phyloP scores from a whole-genome alignment of 53 echinoderm and acorn worm species.

The Mesocentrotus franciscanus region DNA sequence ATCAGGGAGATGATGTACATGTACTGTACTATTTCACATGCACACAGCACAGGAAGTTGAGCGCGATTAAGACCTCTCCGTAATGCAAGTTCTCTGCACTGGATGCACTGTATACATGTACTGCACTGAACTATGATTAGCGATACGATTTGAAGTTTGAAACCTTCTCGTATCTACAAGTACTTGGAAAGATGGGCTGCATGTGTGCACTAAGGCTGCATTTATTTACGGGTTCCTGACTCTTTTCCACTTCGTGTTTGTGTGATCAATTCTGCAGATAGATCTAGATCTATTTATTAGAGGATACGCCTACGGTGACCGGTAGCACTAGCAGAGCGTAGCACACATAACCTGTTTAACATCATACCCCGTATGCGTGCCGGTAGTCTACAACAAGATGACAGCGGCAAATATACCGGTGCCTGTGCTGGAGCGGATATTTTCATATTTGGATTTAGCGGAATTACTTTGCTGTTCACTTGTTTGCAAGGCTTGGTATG shows the following conservation, averaged over 20 bases:
- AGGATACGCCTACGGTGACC: too few species aligned
- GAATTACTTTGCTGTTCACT: slow-evolving; percentile 90
- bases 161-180: not conserved
- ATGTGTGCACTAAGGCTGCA: not conserved
- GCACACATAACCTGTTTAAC: too few species aligned
- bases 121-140: too few species aligned
- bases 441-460: slow-evolving; percentile 92
- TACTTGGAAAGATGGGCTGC: slow-evolving; percentile 4
- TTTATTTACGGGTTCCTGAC: slow-evolving; percentile 14
- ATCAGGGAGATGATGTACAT: too few species aligned
- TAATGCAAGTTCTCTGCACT: too few species aligned
- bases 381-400: not conserved
- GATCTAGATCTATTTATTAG: not conserved
- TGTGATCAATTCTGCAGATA: not conserved
- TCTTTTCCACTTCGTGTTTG: not conserved
- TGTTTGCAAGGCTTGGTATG: slow-evolving; percentile 93
- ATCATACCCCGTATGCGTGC: not conserved
- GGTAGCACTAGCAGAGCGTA: too few species aligned
- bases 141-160: too few species aligned
- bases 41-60: too few species aligned
- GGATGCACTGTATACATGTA: too few species aligned
- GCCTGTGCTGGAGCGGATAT: slow-evolving; percentile 89
- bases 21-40: too few species aligned
- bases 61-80: too few species aligned
- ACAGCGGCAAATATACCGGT: slow-evolving; percentile 84